Evolutionary conservation across 2,797 vertebrate species (phyloP).

Genomic region (Peromyscus attwateri): DNA sequence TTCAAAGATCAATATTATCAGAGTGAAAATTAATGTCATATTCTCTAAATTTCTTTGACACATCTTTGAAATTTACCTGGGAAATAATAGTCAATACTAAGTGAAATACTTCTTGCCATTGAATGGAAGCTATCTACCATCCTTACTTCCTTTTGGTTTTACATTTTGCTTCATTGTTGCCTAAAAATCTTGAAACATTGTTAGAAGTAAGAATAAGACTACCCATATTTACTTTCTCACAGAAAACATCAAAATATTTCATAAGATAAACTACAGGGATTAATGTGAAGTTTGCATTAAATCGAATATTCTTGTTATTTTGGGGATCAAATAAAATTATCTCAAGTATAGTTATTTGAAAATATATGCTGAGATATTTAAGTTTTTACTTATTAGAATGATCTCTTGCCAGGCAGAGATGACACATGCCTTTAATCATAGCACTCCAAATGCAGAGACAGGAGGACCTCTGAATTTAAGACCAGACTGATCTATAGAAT

Average conservation of each 20-base stretch:
- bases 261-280: not conserved
- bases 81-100: not conserved
- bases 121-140: not conserved
- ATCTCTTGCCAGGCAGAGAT: not conserved
- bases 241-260: not conserved
- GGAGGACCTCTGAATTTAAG: not conserved
- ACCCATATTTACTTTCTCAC: not conserved
- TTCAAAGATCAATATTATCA: not conserved
- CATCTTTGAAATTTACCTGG: not conserved
- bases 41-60: not conserved
- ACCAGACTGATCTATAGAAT: not conserved
- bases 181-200: not conserved
- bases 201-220: not conserved
- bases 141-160: constrained; percentile 12
- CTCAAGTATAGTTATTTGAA: not conserved
- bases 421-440: not conserved
- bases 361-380: not conserved
- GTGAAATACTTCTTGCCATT: not conserved
- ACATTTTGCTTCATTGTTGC: not conserved
- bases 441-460: not conserved
- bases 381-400: not conserved
- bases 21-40: not conserved
- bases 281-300: not conserved
- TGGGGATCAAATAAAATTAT: not conserved
- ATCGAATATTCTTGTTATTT: not conserved